Base-by-base conservation (phyloP, 2,113 vertebrate genomes). In the Syngnathus floridae region DNA sequence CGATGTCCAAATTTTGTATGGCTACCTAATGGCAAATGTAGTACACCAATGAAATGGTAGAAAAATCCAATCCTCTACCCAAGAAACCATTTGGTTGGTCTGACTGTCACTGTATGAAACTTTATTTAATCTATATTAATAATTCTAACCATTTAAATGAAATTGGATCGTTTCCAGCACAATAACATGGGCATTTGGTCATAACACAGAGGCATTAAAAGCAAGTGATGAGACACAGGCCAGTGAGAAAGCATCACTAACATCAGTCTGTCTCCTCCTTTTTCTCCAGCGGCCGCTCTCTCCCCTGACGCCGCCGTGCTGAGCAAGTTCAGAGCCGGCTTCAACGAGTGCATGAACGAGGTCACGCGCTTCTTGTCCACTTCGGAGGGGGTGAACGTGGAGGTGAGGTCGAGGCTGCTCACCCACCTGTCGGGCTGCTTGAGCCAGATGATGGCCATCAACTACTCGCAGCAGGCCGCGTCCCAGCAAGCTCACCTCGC, bases 281-380 rank as follows among this genome's bases (percentile, higher is more conserved):
- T 54, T 48, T 4, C 37, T 43, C 11, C 79, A 93, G 93, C 93
- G 26, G 94, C 92, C 2, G 54, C 14, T 0, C 91, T 95, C 66
- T 90, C 91, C 35, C 90, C 94, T 0, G 91, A 97, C 55, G 91
- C 93, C 52, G 90, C 90, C 0, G 92, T 95, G 68, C 82, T 94
- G 3, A 93, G 93, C 82, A 94, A 95, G 80, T 95, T 94, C 84
- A 89, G 94, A 22, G 93, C 94, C 0, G 94, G 94, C 74, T 95
- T 97, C 89, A 93, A 92, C 79, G 93, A 95, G 77, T 94, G 94
- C 82, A 93, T 95, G 91, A 95, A 93, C 54, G 92, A 95, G 82
- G 92, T 93, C 73, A 93, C 93, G 0, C 90, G 93, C 46, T 94
- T 96, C 87, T 82, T 95, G 59, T 93, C 94, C 40, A 91, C 90